Evolutionary conservation across 2,797 vertebrate species (phyloP).

Genomic region (Neopelma chrysocephalum): DNA sequence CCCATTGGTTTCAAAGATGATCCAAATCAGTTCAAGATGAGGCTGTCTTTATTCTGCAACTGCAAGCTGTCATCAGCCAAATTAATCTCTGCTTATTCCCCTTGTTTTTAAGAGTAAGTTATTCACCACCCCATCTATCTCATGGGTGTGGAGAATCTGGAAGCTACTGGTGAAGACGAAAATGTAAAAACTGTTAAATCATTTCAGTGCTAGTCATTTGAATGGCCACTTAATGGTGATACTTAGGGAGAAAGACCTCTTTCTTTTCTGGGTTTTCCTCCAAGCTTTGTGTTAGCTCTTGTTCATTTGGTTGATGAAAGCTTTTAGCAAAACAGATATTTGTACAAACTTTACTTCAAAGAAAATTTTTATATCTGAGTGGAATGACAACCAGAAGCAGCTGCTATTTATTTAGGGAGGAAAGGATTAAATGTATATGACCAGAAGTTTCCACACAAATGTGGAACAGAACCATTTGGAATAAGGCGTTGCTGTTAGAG

Average conservation of each 20-base stretch:
- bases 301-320: neutral
- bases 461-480: slow-evolving; percentile 24
- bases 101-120: neutral
- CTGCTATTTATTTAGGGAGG: neutral
- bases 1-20: neutral
- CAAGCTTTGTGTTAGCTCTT: neutral
- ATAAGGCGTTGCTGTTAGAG: slow-evolving; percentile 4
- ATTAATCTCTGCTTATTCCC: neutral
- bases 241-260: neutral
- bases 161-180: neutral
- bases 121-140: neutral
- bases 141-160: neutral
- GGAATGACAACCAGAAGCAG: neutral
- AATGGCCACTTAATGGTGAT: neutral
- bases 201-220: neutral
- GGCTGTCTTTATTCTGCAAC: neutral
- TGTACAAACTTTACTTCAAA: slow-evolving; percentile 16
- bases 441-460: slow-evolving; percentile 31
- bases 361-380: neutral
- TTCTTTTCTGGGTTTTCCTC: neutral
- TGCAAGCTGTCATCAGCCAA: neutral
- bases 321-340: neutral
- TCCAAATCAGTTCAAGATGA: neutral
- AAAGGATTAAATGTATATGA: neutral
- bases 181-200: neutral